A percentile compares a stretch with the other conserved stretches of the same genome.
phyloP scores from a whole-genome alignment of 2,113 vertebrate species.

The Psilopsiagon aurifrons region DNA sequence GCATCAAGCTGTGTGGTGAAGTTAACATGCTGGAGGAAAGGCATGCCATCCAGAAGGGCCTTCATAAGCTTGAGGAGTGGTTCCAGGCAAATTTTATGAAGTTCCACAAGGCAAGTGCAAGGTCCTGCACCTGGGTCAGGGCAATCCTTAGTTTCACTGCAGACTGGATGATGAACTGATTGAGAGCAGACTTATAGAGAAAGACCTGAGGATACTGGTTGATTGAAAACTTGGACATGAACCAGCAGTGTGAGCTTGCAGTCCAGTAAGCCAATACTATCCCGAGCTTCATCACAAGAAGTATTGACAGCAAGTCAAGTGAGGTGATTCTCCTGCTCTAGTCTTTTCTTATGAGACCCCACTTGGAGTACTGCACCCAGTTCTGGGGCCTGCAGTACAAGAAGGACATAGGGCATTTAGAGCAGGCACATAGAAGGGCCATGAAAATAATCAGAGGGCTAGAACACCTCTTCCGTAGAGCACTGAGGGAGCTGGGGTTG shows the following conservation, averaged over 20 bases:
- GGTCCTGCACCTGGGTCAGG: neutral
- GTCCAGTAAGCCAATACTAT: neutral
- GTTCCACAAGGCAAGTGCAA: neutral
- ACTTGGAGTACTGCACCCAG: neutral
- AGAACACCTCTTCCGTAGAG: neutral
- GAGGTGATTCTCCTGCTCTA: neutral
- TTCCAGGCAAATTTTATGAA: neutral
- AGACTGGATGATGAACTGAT: neutral
- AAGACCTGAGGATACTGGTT: neutral
- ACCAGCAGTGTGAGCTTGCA: neutral
- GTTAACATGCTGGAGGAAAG: neutral
- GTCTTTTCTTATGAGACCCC: neutral
- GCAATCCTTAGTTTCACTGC: neutral
- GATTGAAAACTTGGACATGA: neutral
- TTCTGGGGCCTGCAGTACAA: neutral
- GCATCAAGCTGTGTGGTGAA: neutral
- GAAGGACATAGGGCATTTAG: neutral
- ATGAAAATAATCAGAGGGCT: neutral
- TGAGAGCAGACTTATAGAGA: neutral
- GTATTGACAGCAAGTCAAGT: accelerated
- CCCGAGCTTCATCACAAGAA: neutral
- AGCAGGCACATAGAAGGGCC: neutral
- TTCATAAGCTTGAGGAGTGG: neutral
- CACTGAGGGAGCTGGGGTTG: neutral
- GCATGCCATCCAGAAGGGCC: neutral